These are phyloP conservation scores for Kryptolebias marmoratus DNA, from an alignment of 2,113 vertebrate species.

Conservation along the genomic window DNA sequence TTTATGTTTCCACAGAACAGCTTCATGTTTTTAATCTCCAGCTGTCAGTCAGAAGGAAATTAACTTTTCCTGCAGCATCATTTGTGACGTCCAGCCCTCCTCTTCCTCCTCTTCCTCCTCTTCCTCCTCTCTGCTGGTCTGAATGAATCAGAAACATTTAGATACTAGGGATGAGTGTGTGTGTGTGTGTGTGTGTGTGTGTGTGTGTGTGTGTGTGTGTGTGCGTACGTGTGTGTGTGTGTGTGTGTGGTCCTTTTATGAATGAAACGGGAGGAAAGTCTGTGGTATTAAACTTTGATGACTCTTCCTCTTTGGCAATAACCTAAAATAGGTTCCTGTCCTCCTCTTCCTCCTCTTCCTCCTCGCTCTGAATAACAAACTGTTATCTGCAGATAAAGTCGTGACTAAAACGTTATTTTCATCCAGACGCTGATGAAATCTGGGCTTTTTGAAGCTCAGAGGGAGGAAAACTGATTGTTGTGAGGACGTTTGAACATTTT, in stretches of 20 bases:
- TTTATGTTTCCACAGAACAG: too few species aligned
- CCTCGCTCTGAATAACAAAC: too few species aligned
- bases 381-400: background rate
- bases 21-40: background rate
- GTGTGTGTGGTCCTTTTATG: background rate
- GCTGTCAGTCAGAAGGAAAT: background rate
- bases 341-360: background rate
- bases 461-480: background rate
- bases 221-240: background rate
- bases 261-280: background rate
- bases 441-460: background rate
- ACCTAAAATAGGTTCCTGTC: background rate
- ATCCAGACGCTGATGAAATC: background rate
- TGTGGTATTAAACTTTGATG: background rate
- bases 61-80: too few species aligned
- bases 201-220: background rate
- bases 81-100: background rate
- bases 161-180: background rate
- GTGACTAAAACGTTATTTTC: background rate
- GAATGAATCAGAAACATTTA: slow-evolving; percentile 16
- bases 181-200: too few species aligned
- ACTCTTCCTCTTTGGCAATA: background rate
- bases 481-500: too few species aligned
- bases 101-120: background rate
- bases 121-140: background rate